These are phyloP conservation scores for Cephalopterus ornatus DNA, from an alignment of 2,113 vertebrate genomes.

Conservation along the genomic window DNA sequence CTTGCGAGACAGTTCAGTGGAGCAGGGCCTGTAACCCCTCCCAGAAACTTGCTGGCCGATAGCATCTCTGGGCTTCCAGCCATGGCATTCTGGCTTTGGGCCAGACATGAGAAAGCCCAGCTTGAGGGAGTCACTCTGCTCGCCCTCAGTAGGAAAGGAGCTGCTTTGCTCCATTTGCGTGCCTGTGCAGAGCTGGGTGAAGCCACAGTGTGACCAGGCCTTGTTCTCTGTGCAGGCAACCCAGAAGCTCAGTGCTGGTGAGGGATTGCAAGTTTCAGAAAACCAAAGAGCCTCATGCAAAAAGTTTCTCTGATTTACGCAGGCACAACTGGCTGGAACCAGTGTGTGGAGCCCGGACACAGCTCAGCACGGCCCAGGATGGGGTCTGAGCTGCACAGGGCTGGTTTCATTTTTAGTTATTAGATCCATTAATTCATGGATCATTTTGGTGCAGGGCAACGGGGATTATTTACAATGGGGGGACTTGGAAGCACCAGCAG, in stretches of 20 bases:
- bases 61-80: background rate
- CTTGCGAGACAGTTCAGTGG: background rate
- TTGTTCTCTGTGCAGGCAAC: background rate
- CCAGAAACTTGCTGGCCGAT: accelerated
- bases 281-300: background rate
- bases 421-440: background rate
- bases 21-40: background rate
- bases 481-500: background rate
- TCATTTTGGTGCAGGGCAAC: background rate
- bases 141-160: accelerated
- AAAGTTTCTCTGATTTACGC: background rate
- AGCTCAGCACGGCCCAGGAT: accelerated
- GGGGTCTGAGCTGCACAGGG: background rate
- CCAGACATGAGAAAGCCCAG: background rate
- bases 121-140: background rate
- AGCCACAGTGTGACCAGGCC: accelerated
- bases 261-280: background rate
- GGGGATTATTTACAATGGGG: background rate
- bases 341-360: accelerated
- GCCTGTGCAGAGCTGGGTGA: background rate
- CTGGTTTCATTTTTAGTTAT: background rate
- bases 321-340: background rate
- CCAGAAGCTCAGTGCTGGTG: background rate
- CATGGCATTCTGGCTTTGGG: accelerated
- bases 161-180: background rate